A percentile compares a stretch with the other conserved stretches of the same genome.
Conservation (phyloP, 2,113 vertebrate species). For the Oreotrochilus melanogaster region DNA sequence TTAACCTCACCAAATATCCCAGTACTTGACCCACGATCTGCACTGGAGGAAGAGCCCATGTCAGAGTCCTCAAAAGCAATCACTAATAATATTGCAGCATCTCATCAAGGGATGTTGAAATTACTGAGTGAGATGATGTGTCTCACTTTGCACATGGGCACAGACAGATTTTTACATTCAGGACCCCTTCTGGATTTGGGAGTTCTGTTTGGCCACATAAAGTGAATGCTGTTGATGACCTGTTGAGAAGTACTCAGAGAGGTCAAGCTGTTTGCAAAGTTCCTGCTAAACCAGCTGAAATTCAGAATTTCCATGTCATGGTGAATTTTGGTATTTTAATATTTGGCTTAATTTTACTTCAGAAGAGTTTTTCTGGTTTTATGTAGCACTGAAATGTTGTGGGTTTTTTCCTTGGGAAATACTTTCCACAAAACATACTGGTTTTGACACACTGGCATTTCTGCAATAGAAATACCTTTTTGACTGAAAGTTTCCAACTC, state of each 20-base stretch:
- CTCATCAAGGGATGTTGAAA: not conserved
- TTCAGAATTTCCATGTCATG: not conserved
- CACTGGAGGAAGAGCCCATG: not conserved
- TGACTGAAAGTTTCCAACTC: not conserved
- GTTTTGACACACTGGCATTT: not conserved
- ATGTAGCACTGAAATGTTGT: not conserved
- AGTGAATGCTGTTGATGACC: not conserved
- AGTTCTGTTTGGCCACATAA: not conserved
- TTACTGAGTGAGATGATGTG: not conserved
- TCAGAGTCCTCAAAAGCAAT: not conserved
- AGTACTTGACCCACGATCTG: fast-evolving
- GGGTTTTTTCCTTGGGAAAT: not conserved
- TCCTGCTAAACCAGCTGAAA: not conserved
- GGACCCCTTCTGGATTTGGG: not conserved
- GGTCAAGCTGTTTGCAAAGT: not conserved
- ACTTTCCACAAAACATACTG: not conserved
- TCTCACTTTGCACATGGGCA: not conserved
- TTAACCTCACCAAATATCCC: not conserved
- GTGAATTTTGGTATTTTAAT: not conserved
- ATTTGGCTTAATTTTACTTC: not conserved
- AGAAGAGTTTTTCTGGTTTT: not conserved
- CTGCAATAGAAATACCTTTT: not conserved
- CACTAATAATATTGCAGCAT: not conserved
- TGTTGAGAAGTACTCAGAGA: not conserved
- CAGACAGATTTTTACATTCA: not conserved